Evolutionary conservation across 2,888 invertebrate species (phyloP).

Genomic region (Euproctis similis): DNA sequence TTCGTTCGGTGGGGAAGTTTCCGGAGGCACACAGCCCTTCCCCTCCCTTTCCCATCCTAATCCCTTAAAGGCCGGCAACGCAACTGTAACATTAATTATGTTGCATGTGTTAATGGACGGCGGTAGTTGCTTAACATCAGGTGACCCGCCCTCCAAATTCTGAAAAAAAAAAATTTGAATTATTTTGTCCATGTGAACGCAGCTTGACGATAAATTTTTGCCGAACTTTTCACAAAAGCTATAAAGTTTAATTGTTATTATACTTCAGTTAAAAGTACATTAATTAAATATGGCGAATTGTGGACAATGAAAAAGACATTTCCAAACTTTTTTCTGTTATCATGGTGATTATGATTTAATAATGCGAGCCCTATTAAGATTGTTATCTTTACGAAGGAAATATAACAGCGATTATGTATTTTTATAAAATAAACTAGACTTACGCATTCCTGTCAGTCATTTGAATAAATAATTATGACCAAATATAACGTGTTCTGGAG

Average conservation of each 20-base stretch:
- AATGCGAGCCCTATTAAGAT: constrained; percentile 19
- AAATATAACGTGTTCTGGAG: too few species aligned
- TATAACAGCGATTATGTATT: constrained; percentile 4
- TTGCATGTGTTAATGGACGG: too few species aligned
- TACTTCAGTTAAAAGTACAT: constrained; percentile 28
- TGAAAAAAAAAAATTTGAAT: too few species aligned
- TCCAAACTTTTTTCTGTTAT: constrained; percentile 16
- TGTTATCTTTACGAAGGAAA: constrained; percentile 7
- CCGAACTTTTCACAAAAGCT: constrained; percentile 25
- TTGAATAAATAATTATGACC: not conserved
- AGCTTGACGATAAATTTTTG: constrained; percentile 23
- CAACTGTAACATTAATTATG: too few species aligned
- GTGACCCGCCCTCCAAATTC: too few species aligned
- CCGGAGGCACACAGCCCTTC: too few species aligned
- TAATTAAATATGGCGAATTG: constrained; percentile 23
- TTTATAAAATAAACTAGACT: constrained; percentile 6
- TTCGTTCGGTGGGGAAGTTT: too few species aligned
- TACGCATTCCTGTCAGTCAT: constrained; percentile 3
- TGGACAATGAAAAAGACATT: constrained; percentile 26
- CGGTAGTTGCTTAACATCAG: too few species aligned
- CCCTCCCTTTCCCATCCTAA: too few species aligned
- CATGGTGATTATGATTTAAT: constrained; percentile 23
- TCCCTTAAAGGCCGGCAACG: too few species aligned
- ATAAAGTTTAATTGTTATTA: constrained; percentile 31
- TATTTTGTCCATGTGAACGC: too few species aligned